Percentiles rank a stretch among this genome's conserved stretches.
Evolutionary conservation across 1,140 invertebrate species (phyloP).

Genomic region (Drosophila nasuta): DNA sequence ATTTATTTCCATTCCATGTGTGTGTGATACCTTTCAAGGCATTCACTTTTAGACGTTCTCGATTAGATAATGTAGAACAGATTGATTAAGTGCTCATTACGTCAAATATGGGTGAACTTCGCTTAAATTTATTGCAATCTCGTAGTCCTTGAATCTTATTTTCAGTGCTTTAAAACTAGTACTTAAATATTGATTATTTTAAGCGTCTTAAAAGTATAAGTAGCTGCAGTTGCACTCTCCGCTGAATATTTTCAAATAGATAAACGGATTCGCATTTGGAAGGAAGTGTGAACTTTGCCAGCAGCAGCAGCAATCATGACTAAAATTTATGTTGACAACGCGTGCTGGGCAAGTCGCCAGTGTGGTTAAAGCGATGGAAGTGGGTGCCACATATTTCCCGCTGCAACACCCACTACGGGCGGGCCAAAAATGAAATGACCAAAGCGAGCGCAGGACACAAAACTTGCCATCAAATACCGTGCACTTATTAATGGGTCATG

Average conservation of each 20-base stretch:
- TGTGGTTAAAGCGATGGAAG: background rate
- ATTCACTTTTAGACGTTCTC: background rate
- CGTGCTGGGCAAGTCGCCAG: constrained; percentile 64
- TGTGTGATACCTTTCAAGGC: background rate
- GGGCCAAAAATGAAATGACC: constrained; percentile 56
- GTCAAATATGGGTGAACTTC: background rate
- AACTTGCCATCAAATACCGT: constrained; percentile 48
- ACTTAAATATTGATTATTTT: constrained; percentile 11
- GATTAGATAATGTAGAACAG: background rate
- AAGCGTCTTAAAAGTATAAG: constrained; percentile 14
- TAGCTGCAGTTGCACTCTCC: background rate
- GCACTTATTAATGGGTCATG: constrained; percentile 79
- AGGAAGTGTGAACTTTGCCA: constrained; percentile 65
- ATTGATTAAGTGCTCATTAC: constrained; percentile 1
- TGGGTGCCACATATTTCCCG: background rate
- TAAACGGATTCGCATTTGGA: constrained; percentile 75
- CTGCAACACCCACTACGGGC: constrained; percentile 23
- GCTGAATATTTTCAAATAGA: constrained; percentile 55
- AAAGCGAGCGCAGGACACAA: constrained; percentile 28
- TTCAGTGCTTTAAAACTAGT: background rate
- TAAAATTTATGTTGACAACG: constrained; percentile 78
- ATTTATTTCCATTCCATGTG: constrained; percentile 16
- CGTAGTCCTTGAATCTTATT: background rate
- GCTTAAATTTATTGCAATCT: background rate
- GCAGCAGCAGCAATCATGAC: constrained; percentile 49